phyloP scores from a whole-genome alignment of 2,888 invertebrate species.

The Pecten maximus region DNA sequence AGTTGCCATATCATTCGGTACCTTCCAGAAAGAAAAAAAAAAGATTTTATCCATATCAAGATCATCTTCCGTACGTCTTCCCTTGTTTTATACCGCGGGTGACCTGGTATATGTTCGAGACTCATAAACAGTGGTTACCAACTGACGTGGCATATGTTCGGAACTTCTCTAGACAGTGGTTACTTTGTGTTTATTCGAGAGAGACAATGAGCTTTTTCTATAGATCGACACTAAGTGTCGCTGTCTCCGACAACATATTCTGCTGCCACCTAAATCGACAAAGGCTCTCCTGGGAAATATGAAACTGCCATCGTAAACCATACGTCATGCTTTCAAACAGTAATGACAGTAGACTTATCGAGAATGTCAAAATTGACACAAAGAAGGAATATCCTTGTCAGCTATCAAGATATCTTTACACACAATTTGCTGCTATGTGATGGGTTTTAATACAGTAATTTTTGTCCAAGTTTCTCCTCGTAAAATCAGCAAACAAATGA shows the following conservation, averaged over 20 bases:
- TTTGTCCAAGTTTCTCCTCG: too few species aligned
- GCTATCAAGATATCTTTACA: neutral
- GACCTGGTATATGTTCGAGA: neutral
- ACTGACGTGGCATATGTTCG: neutral
- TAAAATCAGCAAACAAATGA: too few species aligned
- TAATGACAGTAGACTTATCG: neutral
- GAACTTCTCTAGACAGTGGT: neutral
- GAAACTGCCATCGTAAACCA: neutral
- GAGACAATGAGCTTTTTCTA: too few species aligned
- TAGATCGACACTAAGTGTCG: neutral
- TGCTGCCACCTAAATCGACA: neutral
- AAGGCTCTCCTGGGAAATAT: neutral
- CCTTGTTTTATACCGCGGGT: too few species aligned
- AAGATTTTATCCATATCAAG: too few species aligned
- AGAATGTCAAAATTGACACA: neutral
- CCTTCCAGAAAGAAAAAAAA: too few species aligned
- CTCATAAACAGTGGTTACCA: neutral
- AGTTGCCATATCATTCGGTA: too few species aligned
- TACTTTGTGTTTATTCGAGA: neutral
- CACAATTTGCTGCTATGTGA: too few species aligned
- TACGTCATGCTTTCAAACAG: neutral
- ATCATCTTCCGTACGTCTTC: too few species aligned
- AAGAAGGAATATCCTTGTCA: neutral
- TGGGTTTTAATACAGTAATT: too few species aligned
- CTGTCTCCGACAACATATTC: neutral